Conservation (phyloP, 2,113 vertebrate genomes). For the Egretta garzetta region DNA sequence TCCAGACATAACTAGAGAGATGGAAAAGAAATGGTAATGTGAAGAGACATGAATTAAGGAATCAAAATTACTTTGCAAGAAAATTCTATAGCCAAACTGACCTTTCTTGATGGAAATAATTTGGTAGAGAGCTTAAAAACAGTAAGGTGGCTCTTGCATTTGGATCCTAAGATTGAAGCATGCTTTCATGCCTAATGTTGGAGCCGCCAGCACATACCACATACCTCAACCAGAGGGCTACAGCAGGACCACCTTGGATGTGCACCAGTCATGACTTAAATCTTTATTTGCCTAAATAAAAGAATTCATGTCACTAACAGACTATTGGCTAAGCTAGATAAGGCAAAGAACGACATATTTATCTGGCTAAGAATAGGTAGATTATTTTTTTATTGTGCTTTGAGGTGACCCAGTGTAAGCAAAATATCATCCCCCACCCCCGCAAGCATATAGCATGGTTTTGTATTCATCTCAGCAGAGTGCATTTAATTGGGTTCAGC, state of each 20-base stretch:
- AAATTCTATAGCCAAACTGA: not conserved
- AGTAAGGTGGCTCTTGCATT: not conserved
- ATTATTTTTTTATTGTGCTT: not conserved
- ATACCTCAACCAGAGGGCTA: not conserved
- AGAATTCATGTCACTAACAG: not conserved
- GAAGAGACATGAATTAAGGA: not conserved
- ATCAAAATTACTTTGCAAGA: not conserved
- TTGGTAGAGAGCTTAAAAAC: not conserved
- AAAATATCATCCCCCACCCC: not conserved
- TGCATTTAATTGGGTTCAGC: not conserved
- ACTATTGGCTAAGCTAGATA: not conserved
- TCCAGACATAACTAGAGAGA: not conserved
- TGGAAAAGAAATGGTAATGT: not conserved
- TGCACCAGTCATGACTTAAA: not conserved
- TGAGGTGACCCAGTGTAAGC: not conserved
- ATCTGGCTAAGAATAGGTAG: not conserved
- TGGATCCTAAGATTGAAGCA: not conserved
- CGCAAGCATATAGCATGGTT: not conserved
- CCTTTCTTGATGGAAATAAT: not conserved
- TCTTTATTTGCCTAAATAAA: not conserved
- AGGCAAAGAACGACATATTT: not conserved
- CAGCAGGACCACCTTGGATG: not conserved
- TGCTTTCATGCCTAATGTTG: rapidly evolving
- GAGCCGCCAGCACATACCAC: not conserved
- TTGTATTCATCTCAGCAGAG: not conserved